Percentiles rank a stretch among this genome's conserved stretches.
Conservation (phyloP, 2,797 vertebrate genomes). For the Microctenopoma stevenorrisi region DNA sequence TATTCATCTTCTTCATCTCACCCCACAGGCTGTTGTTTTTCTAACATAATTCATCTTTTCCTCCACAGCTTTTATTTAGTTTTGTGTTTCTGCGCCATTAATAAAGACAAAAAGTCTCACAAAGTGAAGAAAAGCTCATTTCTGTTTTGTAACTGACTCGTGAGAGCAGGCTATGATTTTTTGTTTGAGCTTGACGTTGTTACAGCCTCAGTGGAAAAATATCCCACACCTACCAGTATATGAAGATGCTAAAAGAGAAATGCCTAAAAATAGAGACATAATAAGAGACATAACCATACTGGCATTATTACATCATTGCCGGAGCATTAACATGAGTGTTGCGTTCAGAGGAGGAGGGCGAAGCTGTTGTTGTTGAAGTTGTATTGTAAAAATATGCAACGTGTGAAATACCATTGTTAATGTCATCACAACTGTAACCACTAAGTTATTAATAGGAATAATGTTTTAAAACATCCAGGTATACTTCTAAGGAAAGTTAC, state of each 20-base stretch:
- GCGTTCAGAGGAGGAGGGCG: too few relatives aligned
- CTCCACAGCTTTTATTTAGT: slow-evolving; percentile 7
- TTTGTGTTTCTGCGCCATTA: slow-evolving; percentile 15
- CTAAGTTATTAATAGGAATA: background rate
- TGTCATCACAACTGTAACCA: background rate
- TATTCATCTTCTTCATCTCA: slow-evolving; percentile 33
- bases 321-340: background rate
- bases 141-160: slow-evolving; percentile 15
- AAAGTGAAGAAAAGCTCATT: slow-evolving; percentile 18
- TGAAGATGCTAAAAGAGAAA: background rate
- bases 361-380: background rate
- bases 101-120: slow-evolving; percentile 17
- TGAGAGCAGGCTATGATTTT: slow-evolving; percentile 17
- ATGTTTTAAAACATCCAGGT: background rate
- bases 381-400: background rate
- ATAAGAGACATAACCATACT: background rate
- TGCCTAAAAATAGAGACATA: too few relatives aligned
- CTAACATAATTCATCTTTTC: slow-evolving; percentile 9
- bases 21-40: slow-evolving; percentile 30
- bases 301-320: background rate
- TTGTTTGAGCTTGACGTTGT: background rate
- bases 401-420: background rate
- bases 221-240: background rate
- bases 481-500: background rate
- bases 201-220: background rate